A percentile compares a stretch with the other conserved stretches of the same genome.
Conservation (phyloP, 2,888 invertebrate genomes). For the Mythimna vitellina region DNA sequence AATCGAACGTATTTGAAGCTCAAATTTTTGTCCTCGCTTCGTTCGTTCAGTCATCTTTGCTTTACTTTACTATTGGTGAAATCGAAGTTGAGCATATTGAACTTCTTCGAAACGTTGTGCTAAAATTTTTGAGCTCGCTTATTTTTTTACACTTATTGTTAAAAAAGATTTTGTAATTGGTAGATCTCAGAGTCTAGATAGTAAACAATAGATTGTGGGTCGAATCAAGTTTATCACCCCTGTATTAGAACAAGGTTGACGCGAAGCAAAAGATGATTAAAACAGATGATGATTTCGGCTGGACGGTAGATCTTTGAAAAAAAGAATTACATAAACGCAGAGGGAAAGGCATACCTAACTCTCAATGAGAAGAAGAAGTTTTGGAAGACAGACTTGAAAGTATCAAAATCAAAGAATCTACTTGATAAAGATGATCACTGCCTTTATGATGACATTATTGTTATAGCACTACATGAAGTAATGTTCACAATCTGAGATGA, state of each 20-base stretch:
- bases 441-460: background rate
- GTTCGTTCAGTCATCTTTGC: too few species aligned
- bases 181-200: too few species aligned
- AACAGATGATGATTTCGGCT: background rate
- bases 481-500: constrained; percentile 26
- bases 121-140: too few species aligned
- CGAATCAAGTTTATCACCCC: too few species aligned
- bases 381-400: background rate
- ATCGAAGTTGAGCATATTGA: too few species aligned
- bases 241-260: background rate
- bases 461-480: background rate
- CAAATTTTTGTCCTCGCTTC: too few species aligned
- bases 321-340: background rate
- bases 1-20: too few species aligned
- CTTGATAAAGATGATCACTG: background rate
- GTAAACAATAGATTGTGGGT: too few species aligned
- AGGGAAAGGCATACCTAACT: background rate
- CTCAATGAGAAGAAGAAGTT: background rate
- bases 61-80: too few species aligned
- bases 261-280: background rate
- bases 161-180: too few species aligned
- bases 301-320: background rate
- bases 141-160: too few species aligned
- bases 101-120: too few species aligned
- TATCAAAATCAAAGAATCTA: background rate